Conservation (phyloP, 2,797 vertebrate species). For the Halcyon leucocephala region DNA sequence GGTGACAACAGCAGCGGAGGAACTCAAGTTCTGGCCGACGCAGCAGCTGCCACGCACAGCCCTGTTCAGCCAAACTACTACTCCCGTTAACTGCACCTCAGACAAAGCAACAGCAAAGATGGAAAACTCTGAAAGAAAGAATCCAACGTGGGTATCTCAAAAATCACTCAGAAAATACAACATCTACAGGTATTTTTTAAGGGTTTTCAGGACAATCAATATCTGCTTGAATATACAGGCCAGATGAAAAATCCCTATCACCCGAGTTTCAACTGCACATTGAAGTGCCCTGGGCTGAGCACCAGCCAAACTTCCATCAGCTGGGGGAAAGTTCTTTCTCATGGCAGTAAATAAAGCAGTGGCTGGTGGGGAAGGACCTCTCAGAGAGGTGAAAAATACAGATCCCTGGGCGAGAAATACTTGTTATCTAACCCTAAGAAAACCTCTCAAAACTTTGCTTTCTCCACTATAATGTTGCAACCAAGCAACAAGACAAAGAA, state of each 20-base stretch:
- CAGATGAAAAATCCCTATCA: not conserved
- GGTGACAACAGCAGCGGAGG: not conserved
- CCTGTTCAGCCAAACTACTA: not conserved
- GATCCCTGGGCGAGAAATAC: fast-evolving
- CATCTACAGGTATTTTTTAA: not conserved
- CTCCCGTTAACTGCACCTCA: not conserved
- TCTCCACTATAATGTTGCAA: not conserved
- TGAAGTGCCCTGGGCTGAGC: not conserved
- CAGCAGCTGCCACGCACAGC: not conserved
- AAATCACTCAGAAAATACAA: fast-evolving
- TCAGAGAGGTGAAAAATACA: not conserved
- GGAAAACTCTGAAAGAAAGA: not conserved
- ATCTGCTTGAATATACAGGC: not conserved
- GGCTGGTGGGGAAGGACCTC: not conserved
- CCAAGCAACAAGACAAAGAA: not conserved
- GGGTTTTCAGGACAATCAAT: not conserved
- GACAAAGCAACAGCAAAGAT: not conserved
- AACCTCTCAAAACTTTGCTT: not conserved
- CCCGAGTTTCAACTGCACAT: not conserved
- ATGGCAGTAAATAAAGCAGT: fast-evolving
- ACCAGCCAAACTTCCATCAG: not conserved
- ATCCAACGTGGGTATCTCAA: fast-evolving
- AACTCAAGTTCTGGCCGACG: not conserved
- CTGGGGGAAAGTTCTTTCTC: not conserved
- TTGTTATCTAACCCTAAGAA: not conserved